Percentiles rank a stretch among this genome's conserved stretches.
phyloP scores from a whole-genome alignment of 2,888 invertebrate species.

The Oligia fasciuncula region DNA sequence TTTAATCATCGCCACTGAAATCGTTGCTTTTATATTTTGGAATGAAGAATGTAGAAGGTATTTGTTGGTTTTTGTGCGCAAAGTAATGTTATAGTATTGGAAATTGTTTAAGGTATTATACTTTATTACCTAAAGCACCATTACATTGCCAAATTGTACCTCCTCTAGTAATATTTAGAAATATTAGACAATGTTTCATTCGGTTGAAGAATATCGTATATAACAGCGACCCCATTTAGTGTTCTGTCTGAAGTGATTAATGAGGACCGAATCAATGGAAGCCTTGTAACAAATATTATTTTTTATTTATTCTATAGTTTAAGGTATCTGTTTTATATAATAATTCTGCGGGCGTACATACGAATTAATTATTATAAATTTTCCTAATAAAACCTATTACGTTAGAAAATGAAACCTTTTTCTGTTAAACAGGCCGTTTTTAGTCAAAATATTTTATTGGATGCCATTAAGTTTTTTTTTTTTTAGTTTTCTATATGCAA shows the following conservation, averaged over 20 bases:
- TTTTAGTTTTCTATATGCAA: not conserved
- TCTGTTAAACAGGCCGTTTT: not conserved
- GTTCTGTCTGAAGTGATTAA: slow-evolving; percentile 46
- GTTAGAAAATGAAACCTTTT: not conserved
- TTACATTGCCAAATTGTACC: not conserved
- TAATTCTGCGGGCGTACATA: not conserved
- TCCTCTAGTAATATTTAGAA: not conserved
- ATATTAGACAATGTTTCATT: slow-evolving; percentile 4
- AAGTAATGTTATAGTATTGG: not conserved
- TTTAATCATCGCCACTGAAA: not conserved
- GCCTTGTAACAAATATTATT: slow-evolving; percentile 11
- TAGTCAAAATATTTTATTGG: not conserved
- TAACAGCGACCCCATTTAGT: slow-evolving; percentile 47
- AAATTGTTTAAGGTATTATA: not conserved
- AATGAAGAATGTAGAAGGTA: not conserved
- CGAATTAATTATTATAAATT: no score
- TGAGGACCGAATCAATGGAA: slow-evolving; percentile 15
- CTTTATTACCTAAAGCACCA: no score
- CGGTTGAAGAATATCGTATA: slow-evolving; percentile 29
- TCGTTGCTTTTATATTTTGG: not conserved
- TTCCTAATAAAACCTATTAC: not conserved
- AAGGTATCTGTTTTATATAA: not conserved
- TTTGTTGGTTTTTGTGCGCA: not conserved
- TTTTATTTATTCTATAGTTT: slow-evolving; percentile 9
- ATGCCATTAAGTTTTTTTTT: slow-evolving; percentile 18